Evolutionary conservation across 2,113 vertebrate genomes (phyloP).

Genomic region (Zosterops pallidus): DNA sequence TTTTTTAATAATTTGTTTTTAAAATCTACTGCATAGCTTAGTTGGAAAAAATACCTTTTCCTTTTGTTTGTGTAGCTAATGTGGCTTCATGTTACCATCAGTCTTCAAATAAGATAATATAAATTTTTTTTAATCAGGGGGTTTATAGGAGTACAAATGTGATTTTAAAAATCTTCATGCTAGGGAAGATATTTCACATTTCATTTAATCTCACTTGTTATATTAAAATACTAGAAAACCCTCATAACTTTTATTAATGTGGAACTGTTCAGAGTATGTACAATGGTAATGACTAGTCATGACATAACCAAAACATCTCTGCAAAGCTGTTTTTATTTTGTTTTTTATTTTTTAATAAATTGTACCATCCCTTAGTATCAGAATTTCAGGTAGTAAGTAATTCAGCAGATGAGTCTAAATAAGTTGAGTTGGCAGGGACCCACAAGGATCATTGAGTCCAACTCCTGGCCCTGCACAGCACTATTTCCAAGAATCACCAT

Average conservation of each 20-base stretch:
- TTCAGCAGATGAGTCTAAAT: not conserved
- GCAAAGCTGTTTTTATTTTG: not conserved
- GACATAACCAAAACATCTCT: not conserved
- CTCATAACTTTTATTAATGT: not conserved
- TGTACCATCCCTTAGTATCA: not conserved
- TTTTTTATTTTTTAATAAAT: not conserved
- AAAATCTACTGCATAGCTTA: not conserved
- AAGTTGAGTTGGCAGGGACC: not conserved
- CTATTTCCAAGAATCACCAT: not conserved
- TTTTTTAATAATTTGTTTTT: not conserved
- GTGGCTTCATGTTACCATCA: not conserved
- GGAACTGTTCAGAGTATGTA: not conserved
- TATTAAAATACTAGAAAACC: not conserved
- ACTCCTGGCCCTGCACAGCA: not conserved
- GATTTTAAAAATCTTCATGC: not conserved
- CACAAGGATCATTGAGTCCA: not conserved
- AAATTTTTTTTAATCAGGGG: not conserved
- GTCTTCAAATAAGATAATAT: not conserved
- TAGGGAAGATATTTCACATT: not conserved
- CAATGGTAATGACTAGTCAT: not conserved
- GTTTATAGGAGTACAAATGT: not conserved
- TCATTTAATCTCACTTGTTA: not conserved
- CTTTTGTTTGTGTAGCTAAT: not conserved
- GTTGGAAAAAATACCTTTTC: not conserved
- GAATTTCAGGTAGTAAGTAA: not conserved